phyloP scores from a whole-genome alignment of 2,888 invertebrate genomes.

The Melolontha melolontha region DNA sequence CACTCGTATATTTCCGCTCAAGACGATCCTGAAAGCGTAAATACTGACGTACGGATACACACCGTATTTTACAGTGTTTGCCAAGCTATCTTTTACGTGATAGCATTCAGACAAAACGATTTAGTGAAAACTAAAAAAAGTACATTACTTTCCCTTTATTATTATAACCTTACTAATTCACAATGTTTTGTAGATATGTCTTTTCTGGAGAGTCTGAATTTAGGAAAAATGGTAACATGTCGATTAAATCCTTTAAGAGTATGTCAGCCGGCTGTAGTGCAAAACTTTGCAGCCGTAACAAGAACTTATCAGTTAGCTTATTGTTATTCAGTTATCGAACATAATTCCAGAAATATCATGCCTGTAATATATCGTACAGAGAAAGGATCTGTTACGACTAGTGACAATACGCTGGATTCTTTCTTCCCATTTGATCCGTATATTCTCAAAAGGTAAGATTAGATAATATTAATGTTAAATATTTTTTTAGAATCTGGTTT shows the following conservation, averaged over 20 bases:
- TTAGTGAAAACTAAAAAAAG: conserved; percentile 82
- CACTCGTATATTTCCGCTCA: conserved; percentile 83
- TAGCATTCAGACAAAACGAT: conserved; percentile 90
- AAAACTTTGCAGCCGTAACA: conserved; percentile 85
- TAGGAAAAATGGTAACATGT: conserved; percentile 88
- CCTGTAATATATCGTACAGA: conserved; percentile 71
- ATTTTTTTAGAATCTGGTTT: too few species aligned
- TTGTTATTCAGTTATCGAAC: conserved; percentile 90
- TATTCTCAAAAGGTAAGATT: conserved; percentile 73
- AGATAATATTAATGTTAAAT: neutral
- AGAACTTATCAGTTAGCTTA: conserved; percentile 90
- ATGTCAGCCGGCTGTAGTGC: conserved; percentile 81
- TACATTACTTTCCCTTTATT: conserved; percentile 64
- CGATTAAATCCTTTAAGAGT: conserved; percentile 88
- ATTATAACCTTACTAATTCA: conserved; percentile 7
- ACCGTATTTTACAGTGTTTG: conserved; percentile 92
- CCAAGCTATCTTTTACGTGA: conserved; percentile 92
- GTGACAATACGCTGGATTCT: conserved; percentile 66
- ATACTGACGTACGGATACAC: conserved; percentile 78
- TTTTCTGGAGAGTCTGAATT: conserved; percentile 84
- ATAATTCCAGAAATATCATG: conserved; percentile 76
- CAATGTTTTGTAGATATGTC: conserved; percentile 74
- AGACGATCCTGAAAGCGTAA: conserved; percentile 69
- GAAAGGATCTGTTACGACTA: conserved; percentile 59
- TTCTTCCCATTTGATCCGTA: conserved; percentile 96